A percentile compares a stretch with the other conserved stretches of the same genome.
phyloP scores from a whole-genome alignment of 2,888 invertebrate genomes.

The Parapristionchus giblindavisi region DNA sequence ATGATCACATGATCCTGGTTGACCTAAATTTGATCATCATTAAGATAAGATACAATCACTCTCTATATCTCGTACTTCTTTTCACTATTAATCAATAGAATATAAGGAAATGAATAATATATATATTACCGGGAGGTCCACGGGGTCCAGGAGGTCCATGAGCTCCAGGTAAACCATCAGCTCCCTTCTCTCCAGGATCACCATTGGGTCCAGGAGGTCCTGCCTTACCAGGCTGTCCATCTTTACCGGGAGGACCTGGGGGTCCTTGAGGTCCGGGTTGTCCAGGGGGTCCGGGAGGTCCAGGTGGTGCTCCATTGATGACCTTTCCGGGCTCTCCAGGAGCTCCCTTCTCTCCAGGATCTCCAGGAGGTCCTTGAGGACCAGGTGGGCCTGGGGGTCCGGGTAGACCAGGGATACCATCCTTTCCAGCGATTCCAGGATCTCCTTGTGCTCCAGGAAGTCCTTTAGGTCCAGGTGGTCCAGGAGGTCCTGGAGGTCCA shows the following conservation, averaged over 20 bases:
- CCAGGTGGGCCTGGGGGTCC: conserved; percentile 62
- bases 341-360: conserved; percentile 43
- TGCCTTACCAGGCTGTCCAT: conserved; percentile 61
- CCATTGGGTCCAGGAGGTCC: conserved; percentile 62
- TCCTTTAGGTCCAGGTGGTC: conserved; percentile 58
- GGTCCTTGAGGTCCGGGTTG: conserved; percentile 53
- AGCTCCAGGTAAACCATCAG: conserved; percentile 47
- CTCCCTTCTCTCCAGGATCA: conserved; percentile 55
- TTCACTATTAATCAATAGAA: not conserved
- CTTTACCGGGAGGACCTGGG: conserved; percentile 53
- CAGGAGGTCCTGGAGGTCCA: conserved; percentile 65
- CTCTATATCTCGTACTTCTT: conserved; percentile 1
- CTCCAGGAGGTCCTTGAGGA: conserved; percentile 46
- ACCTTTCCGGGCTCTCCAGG: conserved; percentile 62
- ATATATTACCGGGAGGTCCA: conserved; percentile 47
- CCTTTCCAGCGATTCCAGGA: conserved; percentile 55
- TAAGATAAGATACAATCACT: conserved; percentile 21
- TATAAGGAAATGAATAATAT: not conserved
- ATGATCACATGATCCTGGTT: conserved; percentile 67
- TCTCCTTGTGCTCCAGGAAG: conserved; percentile 59
- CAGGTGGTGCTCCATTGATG: conserved; percentile 58
- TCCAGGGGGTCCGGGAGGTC: conserved; percentile 57
- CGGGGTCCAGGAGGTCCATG: conserved; percentile 61
- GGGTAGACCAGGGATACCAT: conserved; percentile 47
- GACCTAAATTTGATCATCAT: conserved; percentile 45